phyloP scores from a whole-genome alignment of 2,113 vertebrate species.

The Leucopsar rothschildi region DNA sequence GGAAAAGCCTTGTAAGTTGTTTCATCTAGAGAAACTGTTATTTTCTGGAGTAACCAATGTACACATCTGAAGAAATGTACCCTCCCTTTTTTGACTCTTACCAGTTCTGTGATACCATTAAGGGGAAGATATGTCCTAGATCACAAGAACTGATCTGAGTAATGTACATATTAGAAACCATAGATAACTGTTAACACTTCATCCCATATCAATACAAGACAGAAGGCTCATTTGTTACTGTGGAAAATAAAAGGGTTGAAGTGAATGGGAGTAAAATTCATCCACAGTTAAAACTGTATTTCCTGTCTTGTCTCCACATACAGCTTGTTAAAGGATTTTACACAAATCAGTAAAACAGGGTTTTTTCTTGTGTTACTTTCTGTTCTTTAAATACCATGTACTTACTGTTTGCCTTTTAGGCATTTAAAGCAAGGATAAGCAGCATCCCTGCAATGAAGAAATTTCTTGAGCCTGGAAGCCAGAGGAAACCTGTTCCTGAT shows the following conservation, averaged over 20 bases:
- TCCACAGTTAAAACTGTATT: background rate
- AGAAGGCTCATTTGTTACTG: background rate
- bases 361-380: background rate
- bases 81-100: background rate
- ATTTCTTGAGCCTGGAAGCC: constrained; percentile 84
- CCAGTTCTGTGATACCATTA: background rate
- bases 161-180: background rate
- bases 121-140: background rate
- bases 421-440: constrained; percentile 80
- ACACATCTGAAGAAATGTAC: background rate
- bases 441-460: constrained; percentile 71
- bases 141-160: background rate
- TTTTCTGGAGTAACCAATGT: background rate
- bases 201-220: background rate
- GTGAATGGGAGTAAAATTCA: background rate
- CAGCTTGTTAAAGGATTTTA: background rate
- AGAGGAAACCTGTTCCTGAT: constrained; percentile 80
- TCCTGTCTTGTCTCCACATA: background rate
- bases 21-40: background rate
- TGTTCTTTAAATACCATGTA: background rate
- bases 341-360: background rate
- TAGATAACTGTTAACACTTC: background rate
- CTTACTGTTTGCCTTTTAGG: constrained; percentile 55
- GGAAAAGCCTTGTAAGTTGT: background rate
- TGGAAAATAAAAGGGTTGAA: background rate